phyloP scores from a whole-genome alignment of 2,888 invertebrate genomes.

The Germaria angustata region DNA sequence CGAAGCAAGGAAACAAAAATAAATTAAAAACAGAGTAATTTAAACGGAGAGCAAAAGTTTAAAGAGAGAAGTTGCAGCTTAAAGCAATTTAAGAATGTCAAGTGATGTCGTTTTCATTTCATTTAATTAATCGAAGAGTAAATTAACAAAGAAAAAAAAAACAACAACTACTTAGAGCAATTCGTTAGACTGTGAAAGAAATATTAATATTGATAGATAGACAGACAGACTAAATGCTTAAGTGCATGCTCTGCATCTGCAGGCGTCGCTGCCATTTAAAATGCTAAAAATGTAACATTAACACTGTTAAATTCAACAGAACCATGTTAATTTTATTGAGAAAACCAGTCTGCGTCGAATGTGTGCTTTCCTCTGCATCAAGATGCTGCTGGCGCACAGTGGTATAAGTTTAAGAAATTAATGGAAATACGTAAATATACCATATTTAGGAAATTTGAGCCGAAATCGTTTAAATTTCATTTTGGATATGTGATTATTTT shows the following conservation, averaged over 20 bases:
- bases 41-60: background rate
- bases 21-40: background rate
- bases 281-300: constrained; percentile 48
- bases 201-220: constrained; percentile 2
- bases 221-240: background rate
- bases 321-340: constrained; percentile 24
- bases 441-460: no score
- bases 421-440: no score
- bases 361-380: background rate
- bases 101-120: constrained; percentile 65
- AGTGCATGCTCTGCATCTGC: constrained; percentile 31
- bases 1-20: background rate
- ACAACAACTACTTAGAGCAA: background rate
- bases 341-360: constrained; percentile 44
- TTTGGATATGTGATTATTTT: no score
- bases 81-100: constrained; percentile 58
- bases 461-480: no score
- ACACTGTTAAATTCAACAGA: constrained; percentile 60
- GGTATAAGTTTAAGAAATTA: background rate
- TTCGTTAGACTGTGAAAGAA: constrained; percentile 8
- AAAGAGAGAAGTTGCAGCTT: background rate
- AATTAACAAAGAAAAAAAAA: constrained; percentile 12
- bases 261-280: background rate
- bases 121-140: constrained; percentile 52
- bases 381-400: constrained; percentile 8